A percentile compares a stretch with the other conserved stretches of the same genome.
Conservation (phyloP, 2,888 invertebrate genomes). For the Temnothorax rugatulus region DNA sequence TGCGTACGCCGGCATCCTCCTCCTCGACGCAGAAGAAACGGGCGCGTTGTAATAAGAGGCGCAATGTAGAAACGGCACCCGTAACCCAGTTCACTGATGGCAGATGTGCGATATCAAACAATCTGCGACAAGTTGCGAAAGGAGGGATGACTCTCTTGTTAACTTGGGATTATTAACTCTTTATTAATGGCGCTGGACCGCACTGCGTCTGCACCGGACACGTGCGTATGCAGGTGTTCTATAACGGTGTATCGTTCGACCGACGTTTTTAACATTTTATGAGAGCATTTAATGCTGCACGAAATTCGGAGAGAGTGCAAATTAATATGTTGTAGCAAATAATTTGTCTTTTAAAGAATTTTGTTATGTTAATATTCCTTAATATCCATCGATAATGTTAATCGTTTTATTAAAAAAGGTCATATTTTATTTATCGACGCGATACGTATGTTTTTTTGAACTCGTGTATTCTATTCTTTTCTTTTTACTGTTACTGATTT, state of each 20-base stretch:
- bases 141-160: slow-evolving; percentile 56
- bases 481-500: not conserved
- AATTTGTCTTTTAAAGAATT: not conserved
- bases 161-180: slow-evolving; percentile 38
- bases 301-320: not conserved
- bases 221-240: not conserved
- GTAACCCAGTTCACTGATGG: slow-evolving; percentile 60
- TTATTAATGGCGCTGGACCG: slow-evolving; percentile 41
- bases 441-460: not conserved
- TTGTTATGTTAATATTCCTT: no score
- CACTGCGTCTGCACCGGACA: not conserved
- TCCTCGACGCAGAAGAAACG: not conserved
- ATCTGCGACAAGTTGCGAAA: slow-evolving; percentile 13
- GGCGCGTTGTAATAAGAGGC: slow-evolving; percentile 26
- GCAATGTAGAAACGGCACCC: slow-evolving; percentile 22
- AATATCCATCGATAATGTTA: no score
- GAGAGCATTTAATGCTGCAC: not conserved
- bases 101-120: slow-evolving; percentile 36
- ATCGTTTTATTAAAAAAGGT: no score
- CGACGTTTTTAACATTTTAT: not conserved
- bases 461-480: not conserved
- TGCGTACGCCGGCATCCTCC: not conserved
- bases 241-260: not conserved
- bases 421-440: not conserved
- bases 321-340: not conserved